Evolutionary conservation across 2,113 vertebrate species (phyloP).

Genomic region (Gobio gobio): DNA sequence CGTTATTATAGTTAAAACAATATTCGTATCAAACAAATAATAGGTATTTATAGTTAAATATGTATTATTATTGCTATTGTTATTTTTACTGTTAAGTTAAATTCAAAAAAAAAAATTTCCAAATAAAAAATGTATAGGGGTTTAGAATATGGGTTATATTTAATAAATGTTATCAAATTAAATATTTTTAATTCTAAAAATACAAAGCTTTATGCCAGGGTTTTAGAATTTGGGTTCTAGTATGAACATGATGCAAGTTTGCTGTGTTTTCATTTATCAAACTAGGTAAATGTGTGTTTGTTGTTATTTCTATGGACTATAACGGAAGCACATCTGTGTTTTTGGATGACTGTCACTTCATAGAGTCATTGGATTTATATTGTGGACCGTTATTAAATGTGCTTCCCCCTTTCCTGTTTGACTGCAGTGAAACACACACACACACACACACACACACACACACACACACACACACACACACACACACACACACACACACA

Average conservation of each 20-base stretch:
- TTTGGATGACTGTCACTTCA: background rate
- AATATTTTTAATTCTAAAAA: too few relatives aligned
- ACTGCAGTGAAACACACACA: background rate
- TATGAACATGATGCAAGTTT: background rate
- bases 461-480: background rate
- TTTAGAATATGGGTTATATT: too few relatives aligned
- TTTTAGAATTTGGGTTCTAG: background rate
- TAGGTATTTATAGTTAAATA: too few relatives aligned
- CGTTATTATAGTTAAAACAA: background rate
- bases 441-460: background rate
- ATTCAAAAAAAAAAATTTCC: too few relatives aligned
- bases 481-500: background rate
- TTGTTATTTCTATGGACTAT: background rate
- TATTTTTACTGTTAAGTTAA: too few relatives aligned
- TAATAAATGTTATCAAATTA: background rate
- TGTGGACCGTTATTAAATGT: background rate
- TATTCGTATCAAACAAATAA: background rate
- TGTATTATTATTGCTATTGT: too few relatives aligned
- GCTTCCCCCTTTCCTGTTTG: background rate
- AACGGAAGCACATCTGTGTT: background rate
- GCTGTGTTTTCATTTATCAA: background rate
- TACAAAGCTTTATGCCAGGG: too few relatives aligned
- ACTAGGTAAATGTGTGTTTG: background rate
- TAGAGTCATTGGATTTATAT: background rate
- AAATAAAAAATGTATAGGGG: too few relatives aligned